Evolutionary conservation across 2,888 invertebrate species (phyloP).

Genomic region (Caradrina kadenii): DNA sequence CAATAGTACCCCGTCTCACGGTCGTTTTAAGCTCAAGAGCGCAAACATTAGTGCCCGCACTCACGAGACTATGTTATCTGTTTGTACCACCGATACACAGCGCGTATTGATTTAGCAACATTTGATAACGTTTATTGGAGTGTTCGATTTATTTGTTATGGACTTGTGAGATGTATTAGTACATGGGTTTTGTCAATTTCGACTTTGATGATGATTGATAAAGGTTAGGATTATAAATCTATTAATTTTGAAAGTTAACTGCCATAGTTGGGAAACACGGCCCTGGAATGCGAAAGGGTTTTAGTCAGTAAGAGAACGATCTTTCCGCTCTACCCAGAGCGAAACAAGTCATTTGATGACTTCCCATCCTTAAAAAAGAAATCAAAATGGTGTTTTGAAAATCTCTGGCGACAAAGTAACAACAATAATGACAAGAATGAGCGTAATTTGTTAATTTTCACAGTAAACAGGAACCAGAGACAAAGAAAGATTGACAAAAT

Average conservation of each 20-base stretch:
- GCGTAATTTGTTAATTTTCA: no score
- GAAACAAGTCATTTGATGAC: no score
- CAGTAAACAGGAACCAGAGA: no score
- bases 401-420: no score
- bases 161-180: constrained; percentile 3
- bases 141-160: constrained; percentile 27
- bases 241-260: background rate
- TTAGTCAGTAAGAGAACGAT: no score
- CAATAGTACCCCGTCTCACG: constrained; percentile 22
- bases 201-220: background rate
- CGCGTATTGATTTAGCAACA: constrained; percentile 65
- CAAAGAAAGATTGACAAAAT: no score
- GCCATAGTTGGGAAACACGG: no score
- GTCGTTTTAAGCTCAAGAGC: constrained; percentile 43
- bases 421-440: no score
- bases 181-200: constrained; percentile 5
- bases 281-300: no score
- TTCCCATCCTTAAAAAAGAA: no score
- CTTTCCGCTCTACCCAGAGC: no score
- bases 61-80: constrained; percentile 55
- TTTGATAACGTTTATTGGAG: constrained; percentile 48
- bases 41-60: constrained; percentile 42
- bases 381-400: background rate
- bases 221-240: background rate
- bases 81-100: constrained; percentile 60